A percentile compares a stretch with the other conserved stretches of the same genome.
phyloP scores from a whole-genome alignment of 2,797 vertebrate genomes.

The Pipistrellus kuhlii region DNA sequence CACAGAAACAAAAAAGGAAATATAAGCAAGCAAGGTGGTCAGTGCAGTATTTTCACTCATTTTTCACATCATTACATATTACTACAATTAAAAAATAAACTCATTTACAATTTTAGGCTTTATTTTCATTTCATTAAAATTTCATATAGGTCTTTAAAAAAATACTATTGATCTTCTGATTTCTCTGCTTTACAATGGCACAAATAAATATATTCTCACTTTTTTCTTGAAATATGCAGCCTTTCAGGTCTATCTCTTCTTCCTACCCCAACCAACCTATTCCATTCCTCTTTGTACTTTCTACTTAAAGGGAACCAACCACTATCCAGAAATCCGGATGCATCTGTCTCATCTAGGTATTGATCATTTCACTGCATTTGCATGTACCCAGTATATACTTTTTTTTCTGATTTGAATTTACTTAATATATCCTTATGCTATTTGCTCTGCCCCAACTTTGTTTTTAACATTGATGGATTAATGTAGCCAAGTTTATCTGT shows the following conservation, averaged over 20 bases:
- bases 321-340: slow-evolving; percentile 12
- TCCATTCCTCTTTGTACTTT: slow-evolving; percentile 36
- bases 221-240: slow-evolving; percentile 28
- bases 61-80: slow-evolving; percentile 23
- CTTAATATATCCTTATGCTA: slow-evolving; percentile 27
- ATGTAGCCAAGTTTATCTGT: slow-evolving; percentile 38
- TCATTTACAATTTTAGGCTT: slow-evolving; percentile 6
- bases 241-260: background rate
- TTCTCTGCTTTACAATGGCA: slow-evolving; percentile 51
- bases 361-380: slow-evolving; percentile 49
- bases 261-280: background rate
- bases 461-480: slow-evolving; percentile 21
- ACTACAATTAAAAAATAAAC: slow-evolving; percentile 45
- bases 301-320: slow-evolving; percentile 42
- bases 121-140: slow-evolving; percentile 51
- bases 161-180: background rate
- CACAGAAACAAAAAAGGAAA: slow-evolving; percentile 10
- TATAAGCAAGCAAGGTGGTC: background rate
- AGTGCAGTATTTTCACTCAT: slow-evolving; percentile 7
- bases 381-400: background rate
- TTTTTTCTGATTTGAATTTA: slow-evolving; percentile 27
- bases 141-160: background rate
- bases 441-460: background rate
- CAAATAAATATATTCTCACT: background rate
- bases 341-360: slow-evolving; percentile 20